Conservation (phyloP, 2,888 invertebrate species). For the Habrosyne pyritoides region DNA sequence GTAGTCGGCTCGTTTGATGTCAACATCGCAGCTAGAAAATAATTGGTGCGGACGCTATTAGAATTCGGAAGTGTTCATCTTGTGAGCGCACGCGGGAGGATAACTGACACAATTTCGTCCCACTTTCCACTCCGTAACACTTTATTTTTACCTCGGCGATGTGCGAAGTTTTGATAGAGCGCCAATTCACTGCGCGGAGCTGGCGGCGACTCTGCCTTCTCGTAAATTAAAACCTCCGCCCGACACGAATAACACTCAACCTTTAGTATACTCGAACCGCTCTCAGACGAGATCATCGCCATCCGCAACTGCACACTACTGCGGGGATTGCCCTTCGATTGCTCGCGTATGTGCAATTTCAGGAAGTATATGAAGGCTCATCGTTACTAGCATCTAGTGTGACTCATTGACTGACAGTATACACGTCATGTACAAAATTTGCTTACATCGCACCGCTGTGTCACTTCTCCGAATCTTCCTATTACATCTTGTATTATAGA, state of each 20-base stretch:
- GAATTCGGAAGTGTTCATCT: background rate
- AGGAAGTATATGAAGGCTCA: background rate
- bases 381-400: background rate
- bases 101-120: background rate
- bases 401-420: background rate
- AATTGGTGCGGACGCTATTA: background rate
- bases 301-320: background rate
- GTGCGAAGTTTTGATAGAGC: constrained; percentile 26
- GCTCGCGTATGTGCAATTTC: background rate
- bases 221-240: constrained; percentile 27
- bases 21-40: background rate
- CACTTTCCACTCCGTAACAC: constrained; percentile 2
- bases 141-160: constrained; percentile 11
- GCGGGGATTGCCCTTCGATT: constrained; percentile 8
- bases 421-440: background rate
- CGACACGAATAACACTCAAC: constrained; percentile 28
- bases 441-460: background rate
- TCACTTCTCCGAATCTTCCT: background rate
- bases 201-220: constrained; percentile 18
- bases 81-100: background rate
- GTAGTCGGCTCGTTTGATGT: too few species aligned
- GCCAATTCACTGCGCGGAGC: constrained; percentile 15
- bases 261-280: constrained; percentile 11
- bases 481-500: background rate
- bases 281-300: constrained; percentile 13